These are phyloP conservation scores for Acestrorhynchus altus DNA, from an alignment of 2,797 vertebrate species.

Conservation along the genomic window DNA sequence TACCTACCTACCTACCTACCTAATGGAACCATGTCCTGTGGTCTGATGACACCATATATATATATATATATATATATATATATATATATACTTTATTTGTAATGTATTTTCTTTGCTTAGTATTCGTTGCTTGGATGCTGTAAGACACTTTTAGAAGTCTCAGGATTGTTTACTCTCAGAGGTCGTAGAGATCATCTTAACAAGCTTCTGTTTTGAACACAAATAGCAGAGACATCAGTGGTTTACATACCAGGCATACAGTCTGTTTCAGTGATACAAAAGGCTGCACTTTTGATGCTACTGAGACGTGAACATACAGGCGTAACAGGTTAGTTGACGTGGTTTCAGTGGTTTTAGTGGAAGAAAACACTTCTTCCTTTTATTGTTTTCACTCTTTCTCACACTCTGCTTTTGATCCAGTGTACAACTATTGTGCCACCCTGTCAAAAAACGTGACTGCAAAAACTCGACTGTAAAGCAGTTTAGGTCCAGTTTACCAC, in stretches of 20 bases:
- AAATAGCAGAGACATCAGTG: background rate
- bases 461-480: background rate
- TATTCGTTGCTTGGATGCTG: too few species aligned
- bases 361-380: background rate
- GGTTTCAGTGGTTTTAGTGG: background rate
- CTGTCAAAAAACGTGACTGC: background rate
- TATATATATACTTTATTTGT: too few species aligned
- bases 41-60: too few species aligned
- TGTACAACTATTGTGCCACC: background rate
- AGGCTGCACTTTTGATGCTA: background rate
- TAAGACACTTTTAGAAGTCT: background rate
- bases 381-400: background rate
- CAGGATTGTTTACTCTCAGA: background rate
- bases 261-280: background rate
- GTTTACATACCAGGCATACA: slow-evolving; percentile 13
- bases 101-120: too few species aligned
- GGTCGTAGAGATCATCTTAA: background rate
- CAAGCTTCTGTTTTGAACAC: background rate
- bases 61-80: too few species aligned
- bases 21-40: too few species aligned
- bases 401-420: too few species aligned
- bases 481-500: background rate
- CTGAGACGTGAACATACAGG: background rate
- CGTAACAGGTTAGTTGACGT: slow-evolving; percentile 8
- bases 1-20: too few species aligned